Evolutionary conservation across 2,888 invertebrate species (phyloP).

Genomic region (Venusia cambrica): DNA sequence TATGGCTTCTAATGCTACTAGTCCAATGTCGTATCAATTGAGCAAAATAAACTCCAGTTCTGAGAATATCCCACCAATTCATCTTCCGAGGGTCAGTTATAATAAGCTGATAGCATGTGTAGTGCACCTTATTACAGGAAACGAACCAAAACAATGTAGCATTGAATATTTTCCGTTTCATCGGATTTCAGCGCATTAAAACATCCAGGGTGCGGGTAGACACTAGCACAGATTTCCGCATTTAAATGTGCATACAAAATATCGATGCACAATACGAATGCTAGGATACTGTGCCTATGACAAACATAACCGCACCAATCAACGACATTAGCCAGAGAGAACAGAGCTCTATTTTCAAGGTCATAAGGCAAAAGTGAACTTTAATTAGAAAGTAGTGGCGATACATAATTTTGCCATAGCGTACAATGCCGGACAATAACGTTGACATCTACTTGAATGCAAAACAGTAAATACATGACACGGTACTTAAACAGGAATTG

Average conservation of each 20-base stretch:
- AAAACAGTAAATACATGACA: constrained; percentile 71
- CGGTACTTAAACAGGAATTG: constrained; percentile 59
- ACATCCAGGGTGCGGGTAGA: constrained; percentile 47
- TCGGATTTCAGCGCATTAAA: constrained; percentile 58
- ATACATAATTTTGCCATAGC: constrained; percentile 17
- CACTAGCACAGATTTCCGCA: constrained; percentile 65
- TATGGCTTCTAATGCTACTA: too few species aligned
- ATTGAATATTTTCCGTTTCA: constrained; percentile 50
- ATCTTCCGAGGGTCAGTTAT: constrained; percentile 17
- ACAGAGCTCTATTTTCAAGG: constrained; percentile 26
- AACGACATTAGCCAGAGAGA: constrained; percentile 28
- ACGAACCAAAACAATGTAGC: constrained; percentile 35
- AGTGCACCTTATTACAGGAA: constrained; percentile 26
- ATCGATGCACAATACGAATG: constrained; percentile 72
- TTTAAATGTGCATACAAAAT: constrained; percentile 78
- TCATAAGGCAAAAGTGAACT: constrained; percentile 21
- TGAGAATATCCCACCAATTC: constrained; percentile 12
- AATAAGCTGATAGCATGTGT: constrained; percentile 10
- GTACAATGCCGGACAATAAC: constrained; percentile 69
- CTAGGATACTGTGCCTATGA: constrained; percentile 55
- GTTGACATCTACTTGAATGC: constrained; percentile 72
- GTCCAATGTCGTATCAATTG: constrained; percentile 8
- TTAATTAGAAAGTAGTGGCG: constrained; percentile 23
- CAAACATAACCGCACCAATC: constrained; percentile 33
- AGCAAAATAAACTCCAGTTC: constrained; percentile 7